These are phyloP conservation scores for Tragulus kanchil DNA, from an alignment of 2,113 vertebrate genomes.

Conservation along the genomic window DNA sequence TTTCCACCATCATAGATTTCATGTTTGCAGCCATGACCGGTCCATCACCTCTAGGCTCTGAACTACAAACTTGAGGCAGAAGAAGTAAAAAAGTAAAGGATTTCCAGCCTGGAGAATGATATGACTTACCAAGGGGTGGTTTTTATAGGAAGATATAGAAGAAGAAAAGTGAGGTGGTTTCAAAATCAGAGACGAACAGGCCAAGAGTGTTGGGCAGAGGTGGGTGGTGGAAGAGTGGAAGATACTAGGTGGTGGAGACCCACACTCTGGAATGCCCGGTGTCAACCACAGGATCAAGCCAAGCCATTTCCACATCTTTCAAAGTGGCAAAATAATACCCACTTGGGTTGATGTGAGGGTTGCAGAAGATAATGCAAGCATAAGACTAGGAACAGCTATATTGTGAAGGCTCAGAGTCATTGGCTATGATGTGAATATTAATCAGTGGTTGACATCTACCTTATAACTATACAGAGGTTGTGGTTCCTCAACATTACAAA, in stretches of 20 bases:
- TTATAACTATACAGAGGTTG: background rate
- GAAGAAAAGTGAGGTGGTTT: background rate
- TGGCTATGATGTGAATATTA: background rate
- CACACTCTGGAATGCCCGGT: background rate
- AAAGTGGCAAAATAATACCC: background rate
- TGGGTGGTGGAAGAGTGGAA: rapidly evolving
- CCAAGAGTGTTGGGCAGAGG: background rate
- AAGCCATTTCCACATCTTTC: background rate
- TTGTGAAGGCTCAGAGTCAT: background rate
- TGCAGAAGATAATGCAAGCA: background rate
- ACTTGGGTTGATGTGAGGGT: background rate
- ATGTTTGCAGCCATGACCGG: rapidly evolving
- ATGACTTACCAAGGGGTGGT: background rate
- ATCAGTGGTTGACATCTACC: background rate
- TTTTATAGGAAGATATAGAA: background rate
- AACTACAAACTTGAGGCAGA: background rate
- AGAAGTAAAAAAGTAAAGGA: background rate
- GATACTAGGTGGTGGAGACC: background rate
- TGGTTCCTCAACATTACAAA: too few relatives aligned
- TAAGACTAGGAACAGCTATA: background rate
- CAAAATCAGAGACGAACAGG: background rate
- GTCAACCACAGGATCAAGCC: background rate
- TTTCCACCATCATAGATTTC: background rate
- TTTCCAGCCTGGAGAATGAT: background rate
- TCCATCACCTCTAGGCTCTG: background rate